Evolutionary conservation across 2,888 invertebrate species (phyloP), one percentile per base, ranked within the genome.

Genomic region (Patella ulyssiponensis): DNA sequence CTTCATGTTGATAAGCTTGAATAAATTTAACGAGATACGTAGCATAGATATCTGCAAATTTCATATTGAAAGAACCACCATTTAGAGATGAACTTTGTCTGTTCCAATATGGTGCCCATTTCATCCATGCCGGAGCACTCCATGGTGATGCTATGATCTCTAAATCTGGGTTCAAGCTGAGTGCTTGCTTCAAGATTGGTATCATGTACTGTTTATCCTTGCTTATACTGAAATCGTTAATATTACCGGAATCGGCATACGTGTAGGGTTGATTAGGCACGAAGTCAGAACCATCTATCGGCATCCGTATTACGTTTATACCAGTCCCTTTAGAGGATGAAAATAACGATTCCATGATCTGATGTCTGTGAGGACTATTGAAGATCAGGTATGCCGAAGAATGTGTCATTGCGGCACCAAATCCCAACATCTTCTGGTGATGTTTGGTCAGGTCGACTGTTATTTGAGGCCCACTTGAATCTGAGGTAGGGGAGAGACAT

Each of bases 101-200:
- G 23, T 64, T 23, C 64, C 64, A 64, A 64, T 20, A 64, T 20
- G 64, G 64, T 23, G 64, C 64, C 12, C 23, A 64, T 23, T 64
- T 64, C 64, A 64, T 64, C 64, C 64, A 64, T 12, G 64, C 64
- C 12, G 64, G 64, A 12, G 64, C 64, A 14, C 64, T 64, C 64
- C 64, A 64, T 1, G 64, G 64, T 12, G 64, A 64, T 11, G 64
- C 64, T 64, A 64, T 64, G 3, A 64, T 64, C 20, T 9, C 64
- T 20, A 64, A 23, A 3, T 64, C 12, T 0, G 64, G 64, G 20
- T 64, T 64, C 20, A 64, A 23, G 20, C 20, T 23, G 11, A 64
- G 23, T 2, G 64, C 64, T 23, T 64, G 64, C 23, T 64, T 64
- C 23, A 64, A 20, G 23, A 64, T 64, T 12, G 64, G 64, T 14